These are phyloP conservation scores for Neotragus pygmaeus DNA, from an alignment of 2,113 vertebrate species.

Conservation along the genomic window DNA sequence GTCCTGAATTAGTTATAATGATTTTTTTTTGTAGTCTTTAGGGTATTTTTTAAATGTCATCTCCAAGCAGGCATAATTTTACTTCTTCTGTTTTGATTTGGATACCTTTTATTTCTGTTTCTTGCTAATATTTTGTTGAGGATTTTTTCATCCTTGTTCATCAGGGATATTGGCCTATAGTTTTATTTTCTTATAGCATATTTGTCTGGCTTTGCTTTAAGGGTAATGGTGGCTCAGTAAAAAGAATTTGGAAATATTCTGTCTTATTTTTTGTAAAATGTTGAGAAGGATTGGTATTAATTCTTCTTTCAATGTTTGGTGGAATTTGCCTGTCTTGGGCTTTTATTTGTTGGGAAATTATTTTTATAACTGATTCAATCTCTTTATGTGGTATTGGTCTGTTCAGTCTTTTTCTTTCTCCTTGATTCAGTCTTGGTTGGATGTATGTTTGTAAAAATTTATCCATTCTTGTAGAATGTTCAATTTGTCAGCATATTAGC, in stretches of 20 bases:
- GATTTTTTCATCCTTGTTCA: background rate
- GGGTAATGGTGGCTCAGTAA: background rate
- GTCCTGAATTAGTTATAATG: background rate
- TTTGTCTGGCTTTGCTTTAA: background rate
- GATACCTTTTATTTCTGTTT: background rate
- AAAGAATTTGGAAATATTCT: background rate
- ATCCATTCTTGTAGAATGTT: background rate
- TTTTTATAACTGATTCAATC: background rate
- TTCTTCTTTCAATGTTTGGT: background rate
- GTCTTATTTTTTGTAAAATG: background rate
- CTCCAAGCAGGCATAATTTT: background rate
- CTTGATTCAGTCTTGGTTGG: background rate
- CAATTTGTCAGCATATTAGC: background rate
- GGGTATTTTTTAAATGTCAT: background rate
- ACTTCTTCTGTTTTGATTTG: background rate
- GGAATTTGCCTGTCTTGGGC: background rate
- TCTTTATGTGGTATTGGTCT: background rate
- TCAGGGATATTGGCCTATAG: background rate
- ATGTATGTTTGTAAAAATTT: background rate
- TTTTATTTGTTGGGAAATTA: background rate
- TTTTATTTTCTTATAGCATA: background rate
- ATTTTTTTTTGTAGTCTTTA: background rate
- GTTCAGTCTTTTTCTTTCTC: background rate
- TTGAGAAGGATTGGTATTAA: background rate
- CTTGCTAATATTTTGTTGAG: background rate